These are phyloP conservation scores for Aporophyla lueneburgensis DNA, from an alignment of 2,888 invertebrate genomes.

Conservation along the genomic window DNA sequence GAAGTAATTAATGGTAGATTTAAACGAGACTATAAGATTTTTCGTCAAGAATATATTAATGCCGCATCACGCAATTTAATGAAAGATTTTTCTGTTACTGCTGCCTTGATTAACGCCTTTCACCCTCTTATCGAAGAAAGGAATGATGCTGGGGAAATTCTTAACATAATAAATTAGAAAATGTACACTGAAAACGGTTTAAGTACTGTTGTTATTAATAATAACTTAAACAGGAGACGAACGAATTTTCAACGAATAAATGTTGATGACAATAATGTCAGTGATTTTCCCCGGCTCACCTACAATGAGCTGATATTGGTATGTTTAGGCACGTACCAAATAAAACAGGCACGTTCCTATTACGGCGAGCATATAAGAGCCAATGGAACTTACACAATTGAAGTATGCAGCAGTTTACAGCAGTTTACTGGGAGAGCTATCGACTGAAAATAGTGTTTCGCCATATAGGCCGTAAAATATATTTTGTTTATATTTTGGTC, in stretches of 20 bases:
- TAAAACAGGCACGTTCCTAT: constrained; percentile 13
- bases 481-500: not conserved
- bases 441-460: constrained; percentile 6
- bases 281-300: constrained; percentile 5
- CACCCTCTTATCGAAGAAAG: constrained; percentile 4
- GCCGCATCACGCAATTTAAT: not conserved
- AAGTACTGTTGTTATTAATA: constrained; percentile 7
- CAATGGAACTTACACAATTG: not conserved
- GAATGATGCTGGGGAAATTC: not conserved
- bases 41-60: not conserved
- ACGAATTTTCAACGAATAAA: not conserved
- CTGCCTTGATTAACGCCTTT: constrained; percentile 4
- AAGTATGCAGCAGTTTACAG: not conserved
- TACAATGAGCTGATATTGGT: constrained; percentile 8
- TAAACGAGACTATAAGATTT: no score
- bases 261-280: constrained; percentile 1
- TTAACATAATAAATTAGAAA: constrained; percentile 9
- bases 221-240: constrained; percentile 3
- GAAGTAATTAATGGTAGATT: no score
- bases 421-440: not conserved
- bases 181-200: not conserved
- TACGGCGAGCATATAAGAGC: constrained; percentile 4
- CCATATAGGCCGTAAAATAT: constrained; percentile 7
- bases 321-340: constrained; percentile 11
- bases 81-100: constrained; percentile 4